phyloP scores from a whole-genome alignment of 2,113 vertebrate species.

The Mesembrinibis cayennensis region DNA sequence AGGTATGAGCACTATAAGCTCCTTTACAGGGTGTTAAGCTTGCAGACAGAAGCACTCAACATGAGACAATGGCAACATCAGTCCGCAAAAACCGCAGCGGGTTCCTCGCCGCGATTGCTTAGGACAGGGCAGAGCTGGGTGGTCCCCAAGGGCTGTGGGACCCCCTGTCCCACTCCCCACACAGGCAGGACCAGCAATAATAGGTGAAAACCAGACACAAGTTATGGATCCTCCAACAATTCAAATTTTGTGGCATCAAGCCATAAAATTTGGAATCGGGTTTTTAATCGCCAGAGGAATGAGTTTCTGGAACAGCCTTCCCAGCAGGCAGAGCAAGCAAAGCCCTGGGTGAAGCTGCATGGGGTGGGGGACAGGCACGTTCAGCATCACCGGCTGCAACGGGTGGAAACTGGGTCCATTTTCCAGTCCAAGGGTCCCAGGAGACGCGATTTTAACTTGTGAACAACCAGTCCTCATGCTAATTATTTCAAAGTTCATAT shows the following conservation, averaged over 20 bases:
- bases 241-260: too few relatives aligned
- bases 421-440: neutral
- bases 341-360: accelerated
- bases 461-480: neutral
- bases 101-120: accelerated
- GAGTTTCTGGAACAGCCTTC: neutral
- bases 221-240: neutral
- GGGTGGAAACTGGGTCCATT: accelerated
- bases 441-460: neutral
- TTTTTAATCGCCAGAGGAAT: accelerated
- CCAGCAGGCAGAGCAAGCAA: neutral
- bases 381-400: neutral
- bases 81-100: accelerated
- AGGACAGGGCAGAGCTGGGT: neutral
- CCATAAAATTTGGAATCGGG: accelerated
- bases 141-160: neutral
- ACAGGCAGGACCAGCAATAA: accelerated
- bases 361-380: neutral
- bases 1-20: neutral
- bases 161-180: accelerated
- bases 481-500: accelerated
- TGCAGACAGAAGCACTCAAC: neutral
- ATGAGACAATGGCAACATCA: neutral
- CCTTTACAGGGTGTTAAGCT: too few relatives aligned
- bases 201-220: neutral